phyloP scores from a whole-genome alignment of 2,797 vertebrate genomes.

The Sphenodon punctatus region DNA sequence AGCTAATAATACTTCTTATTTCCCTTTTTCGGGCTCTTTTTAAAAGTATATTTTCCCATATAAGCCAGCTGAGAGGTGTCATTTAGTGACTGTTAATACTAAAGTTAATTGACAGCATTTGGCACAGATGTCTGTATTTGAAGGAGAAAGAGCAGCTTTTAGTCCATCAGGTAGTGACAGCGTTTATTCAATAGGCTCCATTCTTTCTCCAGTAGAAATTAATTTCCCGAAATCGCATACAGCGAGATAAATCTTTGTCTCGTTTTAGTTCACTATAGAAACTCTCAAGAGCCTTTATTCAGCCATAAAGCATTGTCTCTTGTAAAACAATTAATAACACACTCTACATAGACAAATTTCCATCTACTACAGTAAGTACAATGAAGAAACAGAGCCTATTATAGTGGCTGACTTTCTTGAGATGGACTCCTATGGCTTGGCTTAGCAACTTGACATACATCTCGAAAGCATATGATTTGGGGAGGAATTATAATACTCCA shows the following conservation, averaged over 20 bases:
- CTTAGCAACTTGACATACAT: background rate
- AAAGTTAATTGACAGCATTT: conserved; percentile 69
- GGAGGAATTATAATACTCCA: background rate
- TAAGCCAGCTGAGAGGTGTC: conserved; percentile 46
- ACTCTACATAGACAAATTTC: conserved; percentile 11
- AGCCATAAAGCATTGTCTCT: conserved; percentile 26
- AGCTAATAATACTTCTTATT: conserved; percentile 51
- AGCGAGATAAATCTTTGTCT: conserved; percentile 50
- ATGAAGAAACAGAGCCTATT: background rate
- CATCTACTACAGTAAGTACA: background rate
- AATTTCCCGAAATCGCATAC: conserved; percentile 66
- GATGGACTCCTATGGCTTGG: background rate
- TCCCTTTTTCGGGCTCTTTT: conserved; percentile 37
- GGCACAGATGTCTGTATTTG: conserved; percentile 65
- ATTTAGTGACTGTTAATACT: conserved; percentile 64
- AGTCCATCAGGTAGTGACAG: conserved; percentile 62
- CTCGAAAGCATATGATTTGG: background rate
- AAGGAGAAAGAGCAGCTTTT: conserved; percentile 58
- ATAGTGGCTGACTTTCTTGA: background rate
- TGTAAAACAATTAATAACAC: conserved; percentile 52
- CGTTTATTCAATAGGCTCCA: conserved; percentile 46
- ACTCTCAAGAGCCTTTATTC: conserved; percentile 49
- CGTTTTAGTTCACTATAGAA: conserved; percentile 43
- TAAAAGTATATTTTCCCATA: conserved; percentile 41
- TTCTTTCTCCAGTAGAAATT: conserved; percentile 68